Percentiles rank a stretch among this genome's conserved stretches.
These are phyloP conservation scores for Temnothorax unifasciatus DNA, from an alignment of 2,888 invertebrate genomes.

Conservation along the genomic window DNA sequence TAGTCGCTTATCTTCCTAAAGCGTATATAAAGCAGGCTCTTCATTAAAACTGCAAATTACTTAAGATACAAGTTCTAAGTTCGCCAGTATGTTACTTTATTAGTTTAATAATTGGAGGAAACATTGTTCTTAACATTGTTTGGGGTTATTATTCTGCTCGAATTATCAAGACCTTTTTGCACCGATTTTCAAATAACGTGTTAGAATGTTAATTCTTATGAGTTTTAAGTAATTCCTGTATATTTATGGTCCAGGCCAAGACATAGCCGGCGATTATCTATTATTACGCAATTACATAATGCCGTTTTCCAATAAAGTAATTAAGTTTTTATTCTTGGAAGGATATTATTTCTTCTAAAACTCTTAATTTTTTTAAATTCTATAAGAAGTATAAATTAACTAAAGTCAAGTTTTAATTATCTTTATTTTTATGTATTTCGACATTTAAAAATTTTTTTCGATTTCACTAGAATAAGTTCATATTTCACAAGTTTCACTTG, in stretches of 20 bases:
- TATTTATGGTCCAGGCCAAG: neutral
- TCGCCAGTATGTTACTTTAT: neutral
- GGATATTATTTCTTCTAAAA: neutral
- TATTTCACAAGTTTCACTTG: neutral
- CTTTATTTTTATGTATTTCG: neutral
- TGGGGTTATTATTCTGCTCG: neutral
- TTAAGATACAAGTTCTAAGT: neutral
- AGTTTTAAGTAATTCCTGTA: neutral
- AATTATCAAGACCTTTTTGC: neutral
- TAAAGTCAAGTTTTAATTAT: neutral
- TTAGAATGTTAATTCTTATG: neutral
- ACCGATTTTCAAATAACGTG: neutral
- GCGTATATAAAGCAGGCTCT: neutral
- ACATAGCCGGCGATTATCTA: neutral
- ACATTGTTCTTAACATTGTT: neutral
- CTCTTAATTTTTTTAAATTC: neutral
- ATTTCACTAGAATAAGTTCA: neutral
- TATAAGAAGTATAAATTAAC: neutral
- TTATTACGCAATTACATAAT: slow-evolving; percentile 4
- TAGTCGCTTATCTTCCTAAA: neutral
- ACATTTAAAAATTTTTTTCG: neutral
- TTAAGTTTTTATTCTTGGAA: neutral
- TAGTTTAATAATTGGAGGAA: neutral
- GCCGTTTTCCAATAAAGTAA: neutral
- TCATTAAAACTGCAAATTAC: neutral